phyloP scores from a whole-genome alignment of 2,797 vertebrate species.

The Podarcis siculus region DNA sequence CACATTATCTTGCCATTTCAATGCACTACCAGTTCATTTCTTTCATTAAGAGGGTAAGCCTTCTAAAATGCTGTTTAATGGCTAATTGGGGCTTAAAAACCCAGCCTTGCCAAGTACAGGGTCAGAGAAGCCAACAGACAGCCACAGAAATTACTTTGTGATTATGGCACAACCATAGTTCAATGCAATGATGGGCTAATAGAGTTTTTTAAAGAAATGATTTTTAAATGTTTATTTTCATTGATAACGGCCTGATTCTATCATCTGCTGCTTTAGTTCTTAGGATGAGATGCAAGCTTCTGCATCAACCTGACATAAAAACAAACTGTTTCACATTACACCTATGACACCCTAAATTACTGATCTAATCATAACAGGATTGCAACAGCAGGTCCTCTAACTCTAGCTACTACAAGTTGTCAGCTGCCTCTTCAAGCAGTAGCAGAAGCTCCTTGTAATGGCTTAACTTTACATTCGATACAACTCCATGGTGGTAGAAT shows the following conservation, averaged over 20 bases:
- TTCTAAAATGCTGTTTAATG: conserved; percentile 18
- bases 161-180: background rate
- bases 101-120: background rate
- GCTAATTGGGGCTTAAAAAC: conserved; percentile 9
- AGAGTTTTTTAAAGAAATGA: background rate
- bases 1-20: background rate
- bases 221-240: background rate
- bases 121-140: background rate
- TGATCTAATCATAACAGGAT: background rate
- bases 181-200: conserved; percentile 4
- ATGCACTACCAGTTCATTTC: background rate
- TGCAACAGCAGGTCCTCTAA: background rate
- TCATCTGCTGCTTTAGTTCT: background rate
- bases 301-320: background rate
- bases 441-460: background rate
- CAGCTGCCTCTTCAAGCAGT: background rate
- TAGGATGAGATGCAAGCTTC: background rate
- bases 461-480: background rate
- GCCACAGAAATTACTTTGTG: background rate
- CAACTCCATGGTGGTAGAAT: background rate
- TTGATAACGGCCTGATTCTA: background rate
- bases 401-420: background rate
- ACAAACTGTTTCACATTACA: background rate
- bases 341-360: background rate
- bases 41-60: background rate